These are phyloP conservation scores for Anguilla marmorata DNA, from an alignment of 2,797 vertebrate species.

Conservation along the genomic window DNA sequence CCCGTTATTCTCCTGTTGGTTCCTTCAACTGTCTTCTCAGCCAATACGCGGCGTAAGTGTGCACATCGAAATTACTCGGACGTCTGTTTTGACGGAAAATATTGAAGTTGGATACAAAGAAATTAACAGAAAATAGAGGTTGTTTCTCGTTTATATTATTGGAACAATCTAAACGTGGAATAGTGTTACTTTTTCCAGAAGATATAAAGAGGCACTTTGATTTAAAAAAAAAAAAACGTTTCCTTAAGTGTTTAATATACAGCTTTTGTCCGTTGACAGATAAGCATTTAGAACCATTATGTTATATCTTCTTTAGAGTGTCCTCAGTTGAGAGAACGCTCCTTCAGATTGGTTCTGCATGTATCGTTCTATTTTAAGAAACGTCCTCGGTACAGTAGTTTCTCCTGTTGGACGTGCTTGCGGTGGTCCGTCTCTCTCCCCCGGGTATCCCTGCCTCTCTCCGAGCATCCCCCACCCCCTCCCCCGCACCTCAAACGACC, in stretches of 20 bases:
- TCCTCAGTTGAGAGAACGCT: conserved; percentile 19
- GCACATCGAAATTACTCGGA: conserved; percentile 49
- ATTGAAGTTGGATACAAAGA: conserved; percentile 34
- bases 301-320: conserved; percentile 12
- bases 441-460: conserved; percentile 33
- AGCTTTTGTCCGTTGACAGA: conserved; percentile 17
- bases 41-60: conserved; percentile 48
- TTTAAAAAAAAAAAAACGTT: neutral
- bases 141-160: conserved; percentile 26
- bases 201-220: conserved; percentile 29
- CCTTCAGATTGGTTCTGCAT: conserved; percentile 17
- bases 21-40: conserved; percentile 38
- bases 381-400: conserved; percentile 28
- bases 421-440: conserved; percentile 34
- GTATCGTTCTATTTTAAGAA: conserved; percentile 34
- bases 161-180: conserved; percentile 15
- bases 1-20: conserved; percentile 26
- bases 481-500: conserved; percentile 44
- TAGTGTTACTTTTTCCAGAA: conserved; percentile 27
- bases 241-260: neutral
- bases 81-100: conserved; percentile 19
- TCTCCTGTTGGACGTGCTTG: conserved; percentile 36
- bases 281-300: neutral
- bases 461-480: conserved; percentile 33
- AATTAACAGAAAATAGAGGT: conserved; percentile 23